phyloP scores from a whole-genome alignment of 2,797 vertebrate genomes.

The Psittacula echo region DNA sequence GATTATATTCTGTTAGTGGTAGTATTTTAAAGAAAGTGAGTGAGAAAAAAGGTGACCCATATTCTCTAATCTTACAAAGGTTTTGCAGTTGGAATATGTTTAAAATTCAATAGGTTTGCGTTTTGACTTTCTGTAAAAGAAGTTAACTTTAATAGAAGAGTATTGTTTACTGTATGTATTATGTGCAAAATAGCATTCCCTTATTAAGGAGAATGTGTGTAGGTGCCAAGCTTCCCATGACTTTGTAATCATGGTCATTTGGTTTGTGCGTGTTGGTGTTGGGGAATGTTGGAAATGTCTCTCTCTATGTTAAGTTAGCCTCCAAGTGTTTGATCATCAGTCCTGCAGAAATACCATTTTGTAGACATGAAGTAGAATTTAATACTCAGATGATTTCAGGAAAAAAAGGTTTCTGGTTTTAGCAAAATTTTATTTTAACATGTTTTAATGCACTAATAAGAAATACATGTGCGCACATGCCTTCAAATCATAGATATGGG shows the following conservation, averaged over 20 bases:
- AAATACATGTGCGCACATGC: neutral
- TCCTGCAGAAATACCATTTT: neutral
- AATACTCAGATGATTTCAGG: neutral
- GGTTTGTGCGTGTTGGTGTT: neutral
- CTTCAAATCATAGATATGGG: neutral
- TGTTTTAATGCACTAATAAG: neutral
- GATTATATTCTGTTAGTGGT: neutral
- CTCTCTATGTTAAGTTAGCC: neutral
- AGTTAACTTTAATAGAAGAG: neutral
- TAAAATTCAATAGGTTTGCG: neutral
- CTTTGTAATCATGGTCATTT: neutral
- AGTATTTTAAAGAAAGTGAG: neutral
- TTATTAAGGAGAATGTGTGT: conserved; percentile 8
- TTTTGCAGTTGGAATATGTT: neutral
- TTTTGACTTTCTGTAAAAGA: neutral
- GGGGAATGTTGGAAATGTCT: conserved; percentile 28
- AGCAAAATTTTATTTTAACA: conserved; percentile 8
- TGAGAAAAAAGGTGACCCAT: neutral
- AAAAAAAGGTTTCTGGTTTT: neutral
- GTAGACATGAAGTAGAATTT: neutral
- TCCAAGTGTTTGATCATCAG: neutral
- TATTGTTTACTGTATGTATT: neutral
- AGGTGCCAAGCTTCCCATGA: neutral
- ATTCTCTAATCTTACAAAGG: neutral
- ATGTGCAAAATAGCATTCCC: neutral